phyloP scores from a whole-genome alignment of 2,797 vertebrate genomes.

The Dromococcyx pavoninus region DNA sequence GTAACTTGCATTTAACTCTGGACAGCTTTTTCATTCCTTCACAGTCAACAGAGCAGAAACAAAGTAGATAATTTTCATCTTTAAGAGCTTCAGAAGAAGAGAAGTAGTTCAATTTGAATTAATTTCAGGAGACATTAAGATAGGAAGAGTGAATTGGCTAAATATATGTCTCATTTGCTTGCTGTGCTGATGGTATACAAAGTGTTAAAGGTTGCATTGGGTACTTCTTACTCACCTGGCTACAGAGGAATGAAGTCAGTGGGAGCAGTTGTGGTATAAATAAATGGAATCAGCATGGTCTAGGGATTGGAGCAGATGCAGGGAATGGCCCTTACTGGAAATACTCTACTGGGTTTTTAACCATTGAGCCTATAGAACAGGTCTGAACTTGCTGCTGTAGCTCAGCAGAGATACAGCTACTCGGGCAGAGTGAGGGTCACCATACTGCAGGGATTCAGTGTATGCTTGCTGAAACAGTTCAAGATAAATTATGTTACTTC shows the following conservation, averaged over 20 bases:
- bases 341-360: neutral
- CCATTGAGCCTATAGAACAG: fast-evolving
- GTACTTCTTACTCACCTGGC: neutral
- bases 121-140: neutral
- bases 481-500: neutral
- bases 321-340: neutral
- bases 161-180: neutral
- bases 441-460: neutral
- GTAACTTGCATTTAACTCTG: neutral
- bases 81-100: neutral
- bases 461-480: fast-evolving
- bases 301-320: neutral
- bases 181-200: neutral
- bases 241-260: neutral
- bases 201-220: neutral
- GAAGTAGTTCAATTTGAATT: neutral
- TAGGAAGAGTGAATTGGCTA: neutral
- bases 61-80: neutral
- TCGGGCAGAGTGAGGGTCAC: neutral
- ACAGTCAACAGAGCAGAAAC: neutral
- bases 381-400: neutral
- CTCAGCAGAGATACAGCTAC: neutral
- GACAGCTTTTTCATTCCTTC: neutral
- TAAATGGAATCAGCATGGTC: neutral
- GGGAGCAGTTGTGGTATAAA: neutral